Evolutionary conservation across 2,888 invertebrate species (phyloP).

Genomic region (Octonoba sinensis): DNA sequence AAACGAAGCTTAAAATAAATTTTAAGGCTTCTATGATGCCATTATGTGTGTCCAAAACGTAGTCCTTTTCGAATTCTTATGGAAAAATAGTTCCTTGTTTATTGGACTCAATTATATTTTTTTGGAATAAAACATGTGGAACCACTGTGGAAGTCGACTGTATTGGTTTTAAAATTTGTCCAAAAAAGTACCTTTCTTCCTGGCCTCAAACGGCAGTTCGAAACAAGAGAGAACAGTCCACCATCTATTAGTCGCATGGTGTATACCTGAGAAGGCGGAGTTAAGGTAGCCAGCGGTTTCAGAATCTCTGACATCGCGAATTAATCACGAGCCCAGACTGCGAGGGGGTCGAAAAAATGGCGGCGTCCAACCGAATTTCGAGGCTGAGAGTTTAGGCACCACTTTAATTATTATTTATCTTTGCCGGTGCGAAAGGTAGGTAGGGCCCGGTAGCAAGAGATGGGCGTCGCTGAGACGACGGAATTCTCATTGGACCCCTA

Average conservation of each 20-base stretch:
- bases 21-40: too few species aligned
- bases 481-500: too few species aligned
- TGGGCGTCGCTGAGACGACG: constrained; percentile 39
- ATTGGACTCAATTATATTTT: too few species aligned
- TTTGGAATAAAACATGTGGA: too few species aligned
- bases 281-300: constrained; percentile 57
- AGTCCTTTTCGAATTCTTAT: too few species aligned
- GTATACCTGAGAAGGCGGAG: constrained; percentile 44
- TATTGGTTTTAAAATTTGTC: too few species aligned
- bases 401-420: constrained; percentile 60
- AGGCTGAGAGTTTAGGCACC: constrained; percentile 27
- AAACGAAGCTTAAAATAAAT: too few species aligned
- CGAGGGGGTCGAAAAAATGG: constrained; percentile 16
- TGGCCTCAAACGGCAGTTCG: too few species aligned
- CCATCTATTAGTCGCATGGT: constrained; percentile 9
- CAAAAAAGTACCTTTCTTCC: too few species aligned
- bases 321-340: constrained; percentile 38
- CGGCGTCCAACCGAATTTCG: constrained; percentile 32
- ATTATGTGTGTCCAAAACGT: too few species aligned
- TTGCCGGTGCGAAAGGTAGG: constrained; percentile 45
- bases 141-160: too few species aligned
- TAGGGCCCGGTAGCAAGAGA: constrained; percentile 40
- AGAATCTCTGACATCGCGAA: constrained; percentile 54
- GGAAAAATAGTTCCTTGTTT: too few species aligned
- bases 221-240: constrained; percentile 16